These are phyloP conservation scores for Neosilurus hyrtlii DNA, from an alignment of 2,797 vertebrate species.

Conservation along the genomic window DNA sequence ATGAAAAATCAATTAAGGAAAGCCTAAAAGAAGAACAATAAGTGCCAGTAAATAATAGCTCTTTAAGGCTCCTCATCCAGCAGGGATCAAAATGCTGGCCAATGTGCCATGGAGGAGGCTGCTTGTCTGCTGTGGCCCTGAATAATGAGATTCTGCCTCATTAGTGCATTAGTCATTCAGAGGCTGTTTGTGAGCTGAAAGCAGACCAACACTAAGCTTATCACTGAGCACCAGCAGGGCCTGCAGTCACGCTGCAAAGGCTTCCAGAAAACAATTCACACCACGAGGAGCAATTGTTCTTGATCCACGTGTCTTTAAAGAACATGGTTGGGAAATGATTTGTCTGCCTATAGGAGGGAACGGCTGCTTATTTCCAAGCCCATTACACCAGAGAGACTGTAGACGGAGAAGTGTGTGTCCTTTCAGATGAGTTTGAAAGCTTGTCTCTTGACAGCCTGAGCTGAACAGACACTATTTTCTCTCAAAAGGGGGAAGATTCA, in stretches of 20 bases:
- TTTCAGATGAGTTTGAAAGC: neutral
- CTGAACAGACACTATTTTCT: slow-evolving; percentile 19
- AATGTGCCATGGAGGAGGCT: slow-evolving; percentile 48
- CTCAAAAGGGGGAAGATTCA: slow-evolving; percentile 30
- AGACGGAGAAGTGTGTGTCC: neutral
- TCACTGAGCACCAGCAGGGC: slow-evolving; percentile 60
- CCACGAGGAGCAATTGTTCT: slow-evolving; percentile 16
- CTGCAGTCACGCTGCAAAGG: slow-evolving; percentile 46
- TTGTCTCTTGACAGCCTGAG: neutral
- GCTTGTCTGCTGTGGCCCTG: slow-evolving; percentile 32
- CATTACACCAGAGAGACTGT: slow-evolving; percentile 8
- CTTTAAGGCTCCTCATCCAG: slow-evolving; percentile 21
- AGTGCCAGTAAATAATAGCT: slow-evolving; percentile 10
- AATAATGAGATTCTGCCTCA: slow-evolving; percentile 53
- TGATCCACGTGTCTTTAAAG: slow-evolving; percentile 6
- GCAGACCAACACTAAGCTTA: slow-evolving; percentile 54
- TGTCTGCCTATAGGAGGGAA: neutral
- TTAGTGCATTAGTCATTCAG: slow-evolving; percentile 53
- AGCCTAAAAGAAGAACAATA: slow-evolving; percentile 1
- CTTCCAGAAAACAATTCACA: slow-evolving; percentile 37
- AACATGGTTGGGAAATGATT: slow-evolving; percentile 11
- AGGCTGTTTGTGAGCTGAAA: slow-evolving; percentile 18
- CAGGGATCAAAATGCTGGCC: slow-evolving; percentile 29
- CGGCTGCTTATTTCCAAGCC: neutral
- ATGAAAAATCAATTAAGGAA: slow-evolving; percentile 18